Percentiles rank a stretch among this genome's conserved stretches.
Conservation (phyloP, 2,113 vertebrate genomes). For the Stomatorhinus ivindoensis region DNA sequence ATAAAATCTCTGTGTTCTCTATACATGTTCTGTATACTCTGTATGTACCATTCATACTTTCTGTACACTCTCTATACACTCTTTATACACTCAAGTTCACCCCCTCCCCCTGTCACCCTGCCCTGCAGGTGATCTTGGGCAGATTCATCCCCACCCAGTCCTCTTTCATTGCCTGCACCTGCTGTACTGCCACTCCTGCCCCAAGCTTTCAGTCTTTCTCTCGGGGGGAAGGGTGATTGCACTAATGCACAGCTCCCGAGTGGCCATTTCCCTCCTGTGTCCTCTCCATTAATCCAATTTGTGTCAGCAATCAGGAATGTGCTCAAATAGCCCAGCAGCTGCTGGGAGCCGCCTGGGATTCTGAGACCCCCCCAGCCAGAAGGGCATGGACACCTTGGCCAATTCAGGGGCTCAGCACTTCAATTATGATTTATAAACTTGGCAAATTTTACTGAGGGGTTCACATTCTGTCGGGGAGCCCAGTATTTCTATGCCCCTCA, state of each 20-base stretch:
- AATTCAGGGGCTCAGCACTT: background rate
- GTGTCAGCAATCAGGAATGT: slow-evolving; percentile 69
- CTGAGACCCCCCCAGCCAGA: background rate
- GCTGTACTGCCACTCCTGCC: slow-evolving; percentile 55
- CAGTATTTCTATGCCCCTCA: background rate
- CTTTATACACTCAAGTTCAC: background rate
- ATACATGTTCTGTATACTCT: background rate
- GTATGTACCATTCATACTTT: background rate
- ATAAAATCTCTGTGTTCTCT: background rate
- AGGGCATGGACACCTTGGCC: background rate
- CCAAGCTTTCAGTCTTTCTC: slow-evolving; percentile 50
- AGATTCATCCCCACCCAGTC: background rate
- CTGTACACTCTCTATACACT: background rate
- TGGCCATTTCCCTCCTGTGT: background rate
- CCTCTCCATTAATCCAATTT: slow-evolving; percentile 59
- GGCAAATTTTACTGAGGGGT: background rate
- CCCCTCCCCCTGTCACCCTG: background rate
- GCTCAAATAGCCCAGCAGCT: slow-evolving; percentile 67
- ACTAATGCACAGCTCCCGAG: slow-evolving; percentile 23
- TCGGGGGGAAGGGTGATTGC: slow-evolving; percentile 51
- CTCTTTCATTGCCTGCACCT: slow-evolving; percentile 48
- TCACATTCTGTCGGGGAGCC: background rate
- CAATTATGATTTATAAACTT: background rate
- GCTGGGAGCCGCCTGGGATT: slow-evolving; percentile 35
- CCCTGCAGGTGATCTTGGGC: background rate